phyloP scores from a whole-genome alignment of 2,888 invertebrate genomes.

The Aleiodes leptofemur region DNA sequence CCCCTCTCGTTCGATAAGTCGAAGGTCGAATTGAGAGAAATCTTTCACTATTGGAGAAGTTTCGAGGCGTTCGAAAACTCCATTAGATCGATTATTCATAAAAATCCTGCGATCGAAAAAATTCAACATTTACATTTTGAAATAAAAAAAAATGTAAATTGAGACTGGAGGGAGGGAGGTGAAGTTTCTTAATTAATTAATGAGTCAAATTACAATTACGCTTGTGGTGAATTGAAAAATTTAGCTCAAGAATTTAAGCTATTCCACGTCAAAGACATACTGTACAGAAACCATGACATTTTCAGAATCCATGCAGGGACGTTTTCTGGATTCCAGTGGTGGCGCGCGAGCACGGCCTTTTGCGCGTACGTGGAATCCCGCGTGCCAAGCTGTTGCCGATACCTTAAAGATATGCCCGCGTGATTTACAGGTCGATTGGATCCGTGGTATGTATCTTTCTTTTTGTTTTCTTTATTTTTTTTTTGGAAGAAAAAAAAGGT shows the following conservation, averaged over 20 bases:
- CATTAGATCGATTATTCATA: background rate
- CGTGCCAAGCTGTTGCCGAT: constrained; percentile 46
- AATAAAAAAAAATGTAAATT: background rate
- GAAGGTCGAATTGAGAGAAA: constrained; percentile 43
- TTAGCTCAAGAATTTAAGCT: background rate
- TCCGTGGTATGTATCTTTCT: constrained; percentile 22
- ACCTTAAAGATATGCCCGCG: constrained; percentile 45
- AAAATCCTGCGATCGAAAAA: background rate
- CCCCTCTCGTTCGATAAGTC: constrained; percentile 34
- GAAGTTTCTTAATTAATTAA: constrained; percentile 21
- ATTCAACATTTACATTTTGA: background rate
- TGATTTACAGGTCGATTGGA: constrained; percentile 51
- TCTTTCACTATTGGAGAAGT: constrained; percentile 28
- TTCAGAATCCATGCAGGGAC: constrained; percentile 65
- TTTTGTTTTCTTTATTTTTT: background rate
- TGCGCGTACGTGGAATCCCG: constrained; percentile 54
- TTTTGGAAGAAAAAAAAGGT: background rate
- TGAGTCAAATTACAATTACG: background rate
- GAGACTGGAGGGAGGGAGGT: background rate
- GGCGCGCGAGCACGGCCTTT: constrained; percentile 65
- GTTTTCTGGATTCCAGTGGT: constrained; percentile 63
- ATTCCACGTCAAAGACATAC: constrained; percentile 17
- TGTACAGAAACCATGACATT: constrained; percentile 65
- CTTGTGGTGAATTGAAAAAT: background rate
- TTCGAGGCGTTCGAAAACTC: background rate